Evolutionary conservation across 35 echinoderm and acorn worm genomes (phyloP).

Genomic region (Acanthaster planci): DNA sequence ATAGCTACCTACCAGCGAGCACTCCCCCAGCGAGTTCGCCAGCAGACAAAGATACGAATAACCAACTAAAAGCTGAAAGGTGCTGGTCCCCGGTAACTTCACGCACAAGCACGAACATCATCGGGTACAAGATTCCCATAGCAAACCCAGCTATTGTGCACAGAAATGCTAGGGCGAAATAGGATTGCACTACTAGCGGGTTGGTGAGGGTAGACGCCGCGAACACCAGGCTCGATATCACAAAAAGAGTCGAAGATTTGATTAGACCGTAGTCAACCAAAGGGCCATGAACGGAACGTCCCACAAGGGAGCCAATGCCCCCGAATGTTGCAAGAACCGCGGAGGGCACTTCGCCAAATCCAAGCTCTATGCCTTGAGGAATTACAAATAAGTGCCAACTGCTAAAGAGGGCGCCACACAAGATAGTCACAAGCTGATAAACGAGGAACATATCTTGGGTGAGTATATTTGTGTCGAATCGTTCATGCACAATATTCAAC

Average conservation of each 20-base stretch:
- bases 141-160: background rate
- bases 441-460: slow-evolving; percentile 2
- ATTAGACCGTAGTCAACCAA: background rate
- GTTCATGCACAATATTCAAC: too few relatives aligned
- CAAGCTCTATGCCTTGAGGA: background rate
- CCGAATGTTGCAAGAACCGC: slow-evolving; percentile 23
- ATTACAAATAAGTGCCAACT: slow-evolving; percentile 29
- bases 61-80: background rate
- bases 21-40: background rate
- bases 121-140: background rate
- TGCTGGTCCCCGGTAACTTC: background rate
- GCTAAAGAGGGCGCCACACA: background rate
- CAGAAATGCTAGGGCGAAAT: background rate
- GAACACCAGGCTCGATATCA: background rate
- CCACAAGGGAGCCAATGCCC: background rate
- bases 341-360: background rate
- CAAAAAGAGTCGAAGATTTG: background rate
- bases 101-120: background rate
- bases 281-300: background rate
- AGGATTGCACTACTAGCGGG: background rate
- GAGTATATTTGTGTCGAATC: background rate
- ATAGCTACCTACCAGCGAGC: background rate
- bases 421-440: slow-evolving; percentile 2
- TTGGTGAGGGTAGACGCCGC: background rate
- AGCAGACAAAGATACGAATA: background rate